Evolutionary conservation across 2,888 invertebrate genomes (phyloP), one percentile per base, ranked within the genome.

Genomic region (Amaurobius ferox): DNA sequence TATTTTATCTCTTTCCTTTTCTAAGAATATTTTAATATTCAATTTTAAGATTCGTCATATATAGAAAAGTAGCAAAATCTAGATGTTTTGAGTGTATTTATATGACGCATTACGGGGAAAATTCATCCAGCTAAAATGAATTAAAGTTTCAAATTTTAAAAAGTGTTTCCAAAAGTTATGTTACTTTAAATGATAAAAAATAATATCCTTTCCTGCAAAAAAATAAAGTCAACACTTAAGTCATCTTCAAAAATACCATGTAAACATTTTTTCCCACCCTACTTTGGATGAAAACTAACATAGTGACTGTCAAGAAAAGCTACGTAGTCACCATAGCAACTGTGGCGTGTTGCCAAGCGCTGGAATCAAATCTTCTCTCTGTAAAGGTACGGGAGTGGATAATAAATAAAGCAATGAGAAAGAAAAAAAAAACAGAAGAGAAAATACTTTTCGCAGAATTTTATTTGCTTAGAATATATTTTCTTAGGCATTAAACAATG

Each of bases 271-370:
- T 66, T 67, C 61, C 16, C n/a, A 64, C n/a, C n/a, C 29, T 28
- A 29, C 61, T 61, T 26, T 61, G 13, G 29, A 11, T 64, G 29
- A 64, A 64, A 64, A 29, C 30, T 40, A 78, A 77, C 83, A 85
- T 85, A 66, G 72, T 72, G 77, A 72, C 71, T 77, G 77, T 85
- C 72, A 77, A 85, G 66, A 72, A 44, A 77, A 73, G 55, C 68
- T 80, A 73, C 72, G 35, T 73, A 28, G 83, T 85, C 67, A 67
- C 72, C 40, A 85, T 77, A 48, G 71, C 55, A 77, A 85, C 83
- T 28, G 29, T 83, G 83, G 83, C 77, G 48, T 44, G 30, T 83
- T 85, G 77, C 83, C 83, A 85, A 39, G 35, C 48, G 61, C 68
- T 39, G 64, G 74, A 80, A 80, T 74, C 61, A 74, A 80, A 80